These are phyloP conservation scores for Eupithecia inturbata DNA, from an alignment of 2,888 invertebrate genomes.

Conservation along the genomic window DNA sequence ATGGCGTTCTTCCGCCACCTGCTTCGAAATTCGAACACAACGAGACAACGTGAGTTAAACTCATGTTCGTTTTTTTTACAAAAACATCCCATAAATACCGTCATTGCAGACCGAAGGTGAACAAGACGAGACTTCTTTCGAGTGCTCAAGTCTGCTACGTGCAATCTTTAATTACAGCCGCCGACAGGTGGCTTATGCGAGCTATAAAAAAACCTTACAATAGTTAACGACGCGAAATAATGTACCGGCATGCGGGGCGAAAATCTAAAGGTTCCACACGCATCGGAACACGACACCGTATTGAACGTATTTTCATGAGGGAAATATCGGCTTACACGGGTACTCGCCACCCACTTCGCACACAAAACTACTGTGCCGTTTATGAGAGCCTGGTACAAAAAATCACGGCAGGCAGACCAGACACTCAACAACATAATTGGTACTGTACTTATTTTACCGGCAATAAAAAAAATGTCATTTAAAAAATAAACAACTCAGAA, in stretches of 20 bases:
- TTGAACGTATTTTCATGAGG: slow-evolving; percentile 80
- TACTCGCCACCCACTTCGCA: slow-evolving; percentile 75
- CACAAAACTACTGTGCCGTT: slow-evolving; percentile 56
- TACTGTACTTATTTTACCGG: background rate
- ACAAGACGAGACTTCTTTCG: slow-evolving; percentile 64
- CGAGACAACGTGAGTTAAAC: slow-evolving; percentile 33
- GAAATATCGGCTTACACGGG: slow-evolving; percentile 80
- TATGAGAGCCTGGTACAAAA: slow-evolving; percentile 57
- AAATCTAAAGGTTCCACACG: slow-evolving; percentile 79
- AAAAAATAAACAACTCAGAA: slow-evolving; percentile 13
- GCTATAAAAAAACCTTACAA: slow-evolving; percentile 73
- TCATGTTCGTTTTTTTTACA: slow-evolving; percentile 41
- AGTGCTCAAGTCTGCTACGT: slow-evolving; percentile 52
- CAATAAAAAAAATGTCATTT: slow-evolving; percentile 11
- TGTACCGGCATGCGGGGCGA: slow-evolving; percentile 81
- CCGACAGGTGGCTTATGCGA: slow-evolving; percentile 79
- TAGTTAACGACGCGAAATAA: slow-evolving; percentile 84
- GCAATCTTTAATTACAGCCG: slow-evolving; percentile 76
- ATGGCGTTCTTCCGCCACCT: slow-evolving; percentile 84
- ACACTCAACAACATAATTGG: background rate
- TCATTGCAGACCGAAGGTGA: slow-evolving; percentile 65
- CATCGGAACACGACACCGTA: slow-evolving; percentile 79
- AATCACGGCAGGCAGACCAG: background rate
- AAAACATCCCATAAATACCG: slow-evolving; percentile 49
- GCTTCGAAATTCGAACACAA: slow-evolving; percentile 47